These are phyloP conservation scores for Eptesicus fuscus DNA, from an alignment of 2,113 vertebrate genomes.

Conservation along the genomic window DNA sequence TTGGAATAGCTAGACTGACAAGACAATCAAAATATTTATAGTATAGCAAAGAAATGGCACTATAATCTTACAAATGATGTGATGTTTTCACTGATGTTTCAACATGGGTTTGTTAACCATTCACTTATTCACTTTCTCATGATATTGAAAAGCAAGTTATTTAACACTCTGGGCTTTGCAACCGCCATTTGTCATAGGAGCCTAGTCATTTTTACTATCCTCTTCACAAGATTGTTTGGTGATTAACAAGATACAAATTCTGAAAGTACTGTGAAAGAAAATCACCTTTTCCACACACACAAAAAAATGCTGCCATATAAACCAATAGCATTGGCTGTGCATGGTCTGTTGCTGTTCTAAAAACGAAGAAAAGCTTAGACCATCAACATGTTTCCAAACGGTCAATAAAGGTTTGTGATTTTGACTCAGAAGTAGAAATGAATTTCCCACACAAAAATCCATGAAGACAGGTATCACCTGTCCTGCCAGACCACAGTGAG, in stretches of 20 bases:
- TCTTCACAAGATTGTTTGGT: background rate
- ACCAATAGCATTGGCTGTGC: background rate
- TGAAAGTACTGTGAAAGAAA: slow-evolving; percentile 29
- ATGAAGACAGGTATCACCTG: slow-evolving; percentile 47
- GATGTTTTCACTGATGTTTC: background rate
- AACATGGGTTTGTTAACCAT: background rate
- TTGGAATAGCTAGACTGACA: background rate
- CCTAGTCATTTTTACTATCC: background rate
- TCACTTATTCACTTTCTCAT: background rate
- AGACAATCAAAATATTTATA: background rate
- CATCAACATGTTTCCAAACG: background rate
- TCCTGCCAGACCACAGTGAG: slow-evolving; percentile 55
- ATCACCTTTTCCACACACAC: background rate
- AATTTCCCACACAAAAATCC: slow-evolving; percentile 26
- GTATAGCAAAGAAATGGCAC: background rate
- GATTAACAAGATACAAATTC: background rate
- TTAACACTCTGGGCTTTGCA: background rate
- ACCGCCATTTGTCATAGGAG: background rate
- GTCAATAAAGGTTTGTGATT: background rate
- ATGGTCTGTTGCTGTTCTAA: background rate
- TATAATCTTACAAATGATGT: background rate
- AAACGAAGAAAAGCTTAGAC: background rate
- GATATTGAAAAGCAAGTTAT: background rate
- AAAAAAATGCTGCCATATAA: slow-evolving; percentile 14
- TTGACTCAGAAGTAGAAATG: slow-evolving; percentile 26